A percentile compares a stretch with the other conserved stretches of the same genome.
These are phyloP conservation scores for Mycteria americana DNA, from an alignment of 2,797 vertebrate genomes.

Conservation along the genomic window DNA sequence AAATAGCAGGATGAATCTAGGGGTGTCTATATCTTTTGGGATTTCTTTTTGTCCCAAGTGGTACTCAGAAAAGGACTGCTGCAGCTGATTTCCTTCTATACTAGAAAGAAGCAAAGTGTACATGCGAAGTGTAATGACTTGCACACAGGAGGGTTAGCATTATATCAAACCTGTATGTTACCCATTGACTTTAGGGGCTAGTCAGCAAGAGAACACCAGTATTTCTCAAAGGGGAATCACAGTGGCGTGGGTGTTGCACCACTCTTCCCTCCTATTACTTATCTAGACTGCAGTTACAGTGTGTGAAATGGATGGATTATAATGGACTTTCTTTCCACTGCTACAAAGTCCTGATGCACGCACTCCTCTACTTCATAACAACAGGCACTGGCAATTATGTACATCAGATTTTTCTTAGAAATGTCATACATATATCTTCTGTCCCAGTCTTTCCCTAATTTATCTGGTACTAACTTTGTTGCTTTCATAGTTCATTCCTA, in stretches of 20 bases:
- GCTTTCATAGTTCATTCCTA: conserved; percentile 7
- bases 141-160: neutral
- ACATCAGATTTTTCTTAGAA: neutral
- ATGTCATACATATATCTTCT: neutral
- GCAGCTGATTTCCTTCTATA: neutral
- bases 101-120: neutral
- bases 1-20: neutral
- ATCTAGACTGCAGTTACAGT: neutral
- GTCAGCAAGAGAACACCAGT: neutral
- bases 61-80: neutral
- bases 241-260: accelerated
- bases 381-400: neutral
- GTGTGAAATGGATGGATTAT: neutral
- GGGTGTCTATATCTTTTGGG: neutral
- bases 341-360: neutral
- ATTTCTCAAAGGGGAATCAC: neutral
- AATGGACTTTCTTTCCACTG: neutral
- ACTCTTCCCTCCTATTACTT: neutral
- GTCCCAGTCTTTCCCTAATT: neutral
- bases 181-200: neutral
- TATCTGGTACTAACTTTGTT: neutral
- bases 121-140: accelerated
- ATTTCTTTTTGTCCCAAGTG: neutral
- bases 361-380: neutral
- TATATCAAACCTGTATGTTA: neutral